These are phyloP conservation scores for Trachymyrmex septentrionalis DNA, from an alignment of 1,140 invertebrate genomes.

Conservation along the genomic window DNA sequence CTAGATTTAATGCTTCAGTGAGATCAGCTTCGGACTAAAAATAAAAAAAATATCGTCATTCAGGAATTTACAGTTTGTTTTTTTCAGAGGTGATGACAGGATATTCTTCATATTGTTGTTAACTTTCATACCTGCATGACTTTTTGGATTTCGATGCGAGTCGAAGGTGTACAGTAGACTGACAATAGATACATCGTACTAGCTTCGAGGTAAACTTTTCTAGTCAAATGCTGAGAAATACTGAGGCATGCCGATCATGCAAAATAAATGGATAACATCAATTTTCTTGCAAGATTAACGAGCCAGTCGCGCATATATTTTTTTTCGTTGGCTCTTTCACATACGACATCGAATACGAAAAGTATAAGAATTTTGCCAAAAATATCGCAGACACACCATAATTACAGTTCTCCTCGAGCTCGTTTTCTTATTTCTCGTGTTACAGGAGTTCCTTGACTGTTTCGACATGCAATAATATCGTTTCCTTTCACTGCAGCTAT, in stretches of 20 bases:
- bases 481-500: background rate
- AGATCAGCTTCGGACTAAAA: background rate
- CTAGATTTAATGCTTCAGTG: background rate
- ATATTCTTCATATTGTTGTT: background rate
- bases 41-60: background rate
- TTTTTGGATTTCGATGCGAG: background rate
- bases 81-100: no score
- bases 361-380: slow-evolving; percentile 15
- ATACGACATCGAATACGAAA: background rate
- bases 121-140: slow-evolving; percentile 30
- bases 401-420: slow-evolving; percentile 17
- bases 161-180: slow-evolving; percentile 4
- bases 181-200: background rate
- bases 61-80: background rate
- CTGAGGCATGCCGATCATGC: background rate
- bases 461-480: slow-evolving; percentile 3
- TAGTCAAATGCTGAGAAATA: background rate
- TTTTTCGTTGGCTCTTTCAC: background rate
- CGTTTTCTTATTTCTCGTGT: background rate
- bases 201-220: slow-evolving; percentile 38
- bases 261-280: slow-evolving; percentile 17
- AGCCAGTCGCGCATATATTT: background rate
- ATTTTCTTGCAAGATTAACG: slow-evolving; percentile 49
- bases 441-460: background rate
- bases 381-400: slow-evolving; percentile 31